A percentile compares a stretch with the other conserved stretches of the same genome.
Evolutionary conservation across 2,888 invertebrate species (phyloP).

Genomic region (Ormyrus thymus): DNA sequence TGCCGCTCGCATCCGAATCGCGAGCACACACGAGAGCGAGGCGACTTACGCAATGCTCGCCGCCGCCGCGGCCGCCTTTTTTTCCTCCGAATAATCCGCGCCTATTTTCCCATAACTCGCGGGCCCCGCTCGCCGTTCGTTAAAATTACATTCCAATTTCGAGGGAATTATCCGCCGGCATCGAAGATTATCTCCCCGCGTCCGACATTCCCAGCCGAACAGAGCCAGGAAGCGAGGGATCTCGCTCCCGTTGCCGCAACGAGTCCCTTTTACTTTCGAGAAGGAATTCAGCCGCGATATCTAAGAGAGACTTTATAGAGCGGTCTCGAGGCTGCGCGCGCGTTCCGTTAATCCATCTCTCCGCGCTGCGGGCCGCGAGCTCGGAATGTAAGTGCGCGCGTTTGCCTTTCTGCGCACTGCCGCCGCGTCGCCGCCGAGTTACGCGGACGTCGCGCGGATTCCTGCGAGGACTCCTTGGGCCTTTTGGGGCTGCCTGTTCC

Average conservation of each 20-base stretch:
- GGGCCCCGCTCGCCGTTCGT: constrained; percentile 3
- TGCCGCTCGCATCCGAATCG: too few species aligned
- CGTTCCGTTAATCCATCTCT: constrained; percentile 21
- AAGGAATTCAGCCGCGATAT: constrained; percentile 63
- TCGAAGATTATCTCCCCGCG: constrained; percentile 24
- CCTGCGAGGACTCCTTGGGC: too few species aligned
- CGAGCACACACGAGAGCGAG: too few species aligned
- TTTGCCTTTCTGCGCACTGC: too few species aligned
- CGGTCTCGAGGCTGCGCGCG: background rate
- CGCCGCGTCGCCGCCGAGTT: too few species aligned
- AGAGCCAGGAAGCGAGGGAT: constrained; percentile 25
- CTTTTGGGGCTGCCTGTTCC: too few species aligned
- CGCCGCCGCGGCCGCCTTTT: background rate
- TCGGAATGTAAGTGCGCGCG: too few species aligned
- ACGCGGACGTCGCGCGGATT: too few species aligned
- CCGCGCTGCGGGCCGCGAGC: too few species aligned
- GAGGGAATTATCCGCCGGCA: constrained; percentile 21
- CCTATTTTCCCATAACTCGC: constrained; percentile 22
- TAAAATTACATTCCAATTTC: constrained; percentile 43
- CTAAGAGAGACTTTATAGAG: background rate
- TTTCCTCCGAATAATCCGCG: constrained; percentile 40
- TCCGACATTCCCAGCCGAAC: constrained; percentile 25
- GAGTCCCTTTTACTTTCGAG: constrained; percentile 71
- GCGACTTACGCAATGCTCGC: constrained; percentile 11
- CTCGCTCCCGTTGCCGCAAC: constrained; percentile 5